These are phyloP conservation scores for Aphrocallistes beatrix DNA, from an alignment of 37 sponge, comb jelly and placozoan genomes.

Conservation along the genomic window DNA sequence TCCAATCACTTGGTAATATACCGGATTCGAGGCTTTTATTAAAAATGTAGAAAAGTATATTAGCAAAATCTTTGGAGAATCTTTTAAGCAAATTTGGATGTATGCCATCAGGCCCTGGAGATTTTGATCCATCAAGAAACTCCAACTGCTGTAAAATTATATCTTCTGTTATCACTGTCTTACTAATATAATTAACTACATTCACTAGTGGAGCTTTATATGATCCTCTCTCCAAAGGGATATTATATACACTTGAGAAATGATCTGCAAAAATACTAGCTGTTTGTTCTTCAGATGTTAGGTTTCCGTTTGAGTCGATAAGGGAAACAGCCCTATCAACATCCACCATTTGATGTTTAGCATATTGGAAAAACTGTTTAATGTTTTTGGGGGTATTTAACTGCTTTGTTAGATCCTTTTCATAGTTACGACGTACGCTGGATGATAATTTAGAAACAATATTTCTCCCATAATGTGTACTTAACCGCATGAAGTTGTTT, in stretches of 20 bases:
- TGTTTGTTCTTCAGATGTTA: background rate
- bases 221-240: background rate
- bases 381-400: background rate
- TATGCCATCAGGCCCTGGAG: background rate
- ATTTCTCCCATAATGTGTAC: too few species aligned
- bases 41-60: background rate
- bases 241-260: background rate
- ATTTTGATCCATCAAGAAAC: background rate
- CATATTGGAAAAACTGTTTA: background rate
- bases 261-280: background rate
- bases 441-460: background rate
- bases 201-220: background rate
- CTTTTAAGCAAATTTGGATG: background rate
- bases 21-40: background rate
- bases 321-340: background rate
- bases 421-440: background rate
- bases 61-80: background rate
- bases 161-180: background rate
- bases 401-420: background rate
- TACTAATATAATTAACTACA: background rate
- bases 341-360: background rate
- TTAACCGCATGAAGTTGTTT: too few species aligned
- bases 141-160: background rate
- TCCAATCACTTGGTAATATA: conserved; percentile 34
- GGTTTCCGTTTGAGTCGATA: background rate